phyloP scores from a whole-genome alignment of 2,113 vertebrate species.

The Cyphomyrus plagiostoma region DNA sequence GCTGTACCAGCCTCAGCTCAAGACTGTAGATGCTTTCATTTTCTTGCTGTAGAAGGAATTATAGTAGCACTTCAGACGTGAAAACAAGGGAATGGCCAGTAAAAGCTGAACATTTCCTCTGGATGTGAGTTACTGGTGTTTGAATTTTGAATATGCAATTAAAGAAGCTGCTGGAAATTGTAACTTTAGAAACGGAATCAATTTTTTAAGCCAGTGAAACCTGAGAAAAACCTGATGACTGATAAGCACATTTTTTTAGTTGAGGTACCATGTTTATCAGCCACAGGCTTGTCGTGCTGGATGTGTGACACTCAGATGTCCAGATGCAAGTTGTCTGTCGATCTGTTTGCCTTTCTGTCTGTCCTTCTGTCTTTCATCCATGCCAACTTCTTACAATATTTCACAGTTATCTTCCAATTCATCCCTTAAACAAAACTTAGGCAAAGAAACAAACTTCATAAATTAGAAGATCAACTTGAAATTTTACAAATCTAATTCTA shows the following conservation, averaged over 20 bases:
- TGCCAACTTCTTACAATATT: neutral
- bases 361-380: neutral
- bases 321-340: neutral
- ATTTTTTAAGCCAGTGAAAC: conserved; percentile 55
- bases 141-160: conserved; percentile 56
- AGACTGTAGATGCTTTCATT: conserved; percentile 71
- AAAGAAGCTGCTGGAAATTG: conserved; percentile 45
- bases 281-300: neutral
- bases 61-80: conserved; percentile 86
- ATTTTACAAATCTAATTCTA: neutral
- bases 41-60: conserved; percentile 80
- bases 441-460: neutral
- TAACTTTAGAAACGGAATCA: conserved; percentile 56
- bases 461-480: neutral
- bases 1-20: conserved; percentile 74
- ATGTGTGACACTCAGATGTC: neutral
- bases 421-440: neutral
- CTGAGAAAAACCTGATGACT: conserved; percentile 38
- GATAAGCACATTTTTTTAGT: conserved; percentile 25
- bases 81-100: conserved; percentile 5
- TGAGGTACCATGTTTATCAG: conserved; percentile 24
- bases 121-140: neutral
- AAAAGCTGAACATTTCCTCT: neutral
- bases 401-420: neutral
- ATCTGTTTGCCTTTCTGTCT: neutral